These are phyloP conservation scores for Cistogaster globosa DNA, from an alignment of 2,888 invertebrate genomes.

Conservation along the genomic window DNA sequence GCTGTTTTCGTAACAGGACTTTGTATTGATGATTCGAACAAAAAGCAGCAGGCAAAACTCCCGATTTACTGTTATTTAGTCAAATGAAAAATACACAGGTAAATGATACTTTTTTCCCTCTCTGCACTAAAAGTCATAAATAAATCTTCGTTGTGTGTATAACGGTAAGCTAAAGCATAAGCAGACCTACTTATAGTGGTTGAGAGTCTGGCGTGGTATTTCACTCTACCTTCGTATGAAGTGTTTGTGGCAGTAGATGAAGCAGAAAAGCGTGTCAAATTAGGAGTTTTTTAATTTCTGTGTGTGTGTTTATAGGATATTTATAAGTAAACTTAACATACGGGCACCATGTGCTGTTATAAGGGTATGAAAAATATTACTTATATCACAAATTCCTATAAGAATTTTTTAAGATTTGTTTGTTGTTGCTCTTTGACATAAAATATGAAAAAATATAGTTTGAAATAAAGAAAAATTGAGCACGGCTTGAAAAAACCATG, in stretches of 20 bases:
- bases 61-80: conserved; percentile 21
- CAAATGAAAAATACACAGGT: conserved; percentile 51
- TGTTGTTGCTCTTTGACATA: neutral
- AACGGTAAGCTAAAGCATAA: conserved; percentile 41
- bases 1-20: neutral
- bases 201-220: conserved; percentile 35
- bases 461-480: too few relatives aligned
- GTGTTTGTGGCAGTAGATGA: conserved; percentile 44
- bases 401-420: conserved; percentile 14
- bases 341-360: conserved; percentile 62
- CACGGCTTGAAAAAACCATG: too few relatives aligned
- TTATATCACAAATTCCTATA: conserved; percentile 25
- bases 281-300: conserved; percentile 9
- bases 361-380: conserved; percentile 4
- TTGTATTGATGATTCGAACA: conserved; percentile 16
- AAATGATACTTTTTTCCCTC: conserved; percentile 51
- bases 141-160: conserved; percentile 29
- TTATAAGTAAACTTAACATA: conserved; percentile 56
- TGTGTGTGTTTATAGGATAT: neutral
- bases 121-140: conserved; percentile 44
- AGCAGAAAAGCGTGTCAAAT: conserved; percentile 69
- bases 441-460: too few relatives aligned
- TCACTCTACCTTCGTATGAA: neutral
- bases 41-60: conserved; percentile 34
- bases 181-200: conserved; percentile 10